These are phyloP conservation scores for Leptopilina myrica DNA, from an alignment of 2,888 invertebrate species.

Conservation along the genomic window DNA sequence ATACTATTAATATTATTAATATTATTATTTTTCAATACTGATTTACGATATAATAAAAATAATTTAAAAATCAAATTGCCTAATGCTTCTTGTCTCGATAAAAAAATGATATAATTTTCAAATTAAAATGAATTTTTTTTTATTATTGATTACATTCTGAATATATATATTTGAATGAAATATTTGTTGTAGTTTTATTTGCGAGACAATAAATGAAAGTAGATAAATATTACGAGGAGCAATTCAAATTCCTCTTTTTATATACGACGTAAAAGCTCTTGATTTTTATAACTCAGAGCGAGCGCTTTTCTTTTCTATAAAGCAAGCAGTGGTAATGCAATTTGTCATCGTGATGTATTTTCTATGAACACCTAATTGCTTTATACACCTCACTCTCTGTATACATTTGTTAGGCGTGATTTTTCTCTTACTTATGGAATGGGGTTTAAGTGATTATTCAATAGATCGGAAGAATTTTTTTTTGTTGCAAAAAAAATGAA, in stretches of 20 bases:
- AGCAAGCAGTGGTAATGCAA: constrained; percentile 15
- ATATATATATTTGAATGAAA: no score
- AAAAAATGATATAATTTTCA: no score
- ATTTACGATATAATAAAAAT: no score
- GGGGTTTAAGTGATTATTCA: background rate
- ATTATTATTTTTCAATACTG: no score
- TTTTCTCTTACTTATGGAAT: background rate
- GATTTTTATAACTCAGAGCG: constrained; percentile 11
- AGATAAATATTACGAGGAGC: background rate
- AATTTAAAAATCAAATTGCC: no score
- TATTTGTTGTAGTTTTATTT: background rate
- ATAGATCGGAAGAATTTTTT: background rate
- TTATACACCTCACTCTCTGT: background rate
- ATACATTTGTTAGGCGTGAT: background rate
- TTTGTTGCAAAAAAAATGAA: no score
- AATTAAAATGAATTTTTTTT: no score
- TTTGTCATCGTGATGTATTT: constrained; percentile 33
- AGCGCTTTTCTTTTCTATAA: background rate
- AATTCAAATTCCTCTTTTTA: constrained; percentile 6
- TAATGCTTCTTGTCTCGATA: no score
- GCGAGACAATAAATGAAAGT: background rate
- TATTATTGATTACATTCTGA: no score
- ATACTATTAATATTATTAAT: no score
- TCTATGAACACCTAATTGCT: constrained; percentile 30
- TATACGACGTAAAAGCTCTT: background rate